phyloP scores from a whole-genome alignment of 2,888 invertebrate species.

The Alloplasta piceator region DNA sequence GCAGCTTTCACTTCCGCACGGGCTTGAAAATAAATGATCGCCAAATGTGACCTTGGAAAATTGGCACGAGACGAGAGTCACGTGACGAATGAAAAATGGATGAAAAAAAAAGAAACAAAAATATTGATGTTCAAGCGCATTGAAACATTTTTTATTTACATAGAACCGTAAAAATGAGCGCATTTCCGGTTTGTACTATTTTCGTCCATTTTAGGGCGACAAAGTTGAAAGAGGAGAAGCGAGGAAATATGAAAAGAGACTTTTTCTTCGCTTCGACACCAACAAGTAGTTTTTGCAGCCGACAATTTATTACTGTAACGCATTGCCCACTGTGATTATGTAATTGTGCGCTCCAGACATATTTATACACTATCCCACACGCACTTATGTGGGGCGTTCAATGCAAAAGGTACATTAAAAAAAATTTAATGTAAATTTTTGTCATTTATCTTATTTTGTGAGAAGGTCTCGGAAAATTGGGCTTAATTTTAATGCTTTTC shows the following conservation, averaged over 20 bases:
- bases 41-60: conserved; percentile 28
- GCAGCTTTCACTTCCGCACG: conserved; percentile 16
- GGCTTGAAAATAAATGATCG: conserved; percentile 35
- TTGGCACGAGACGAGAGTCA: conserved; percentile 14
- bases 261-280: not conserved
- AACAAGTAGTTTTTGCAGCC: not conserved
- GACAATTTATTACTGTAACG: conserved; percentile 3
- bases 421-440: no score
- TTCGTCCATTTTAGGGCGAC: no score
- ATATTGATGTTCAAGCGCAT: not conserved
- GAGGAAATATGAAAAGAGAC: not conserved
- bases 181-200: no score
- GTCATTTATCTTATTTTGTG: no score
- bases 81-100: conserved; percentile 2
- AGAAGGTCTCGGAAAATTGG: no score
- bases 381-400: conserved; percentile 1
- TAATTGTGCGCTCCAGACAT: not conserved
- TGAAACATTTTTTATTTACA: no score
- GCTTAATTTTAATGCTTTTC: no score
- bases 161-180: no score
- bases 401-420: not conserved
- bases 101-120: not conserved
- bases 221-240: no score
- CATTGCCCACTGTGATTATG: conserved; percentile 19
- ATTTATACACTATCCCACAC: not conserved